Base-by-base conservation (phyloP, 2,113 vertebrate species). In the Callopanchax toddi region DNA sequence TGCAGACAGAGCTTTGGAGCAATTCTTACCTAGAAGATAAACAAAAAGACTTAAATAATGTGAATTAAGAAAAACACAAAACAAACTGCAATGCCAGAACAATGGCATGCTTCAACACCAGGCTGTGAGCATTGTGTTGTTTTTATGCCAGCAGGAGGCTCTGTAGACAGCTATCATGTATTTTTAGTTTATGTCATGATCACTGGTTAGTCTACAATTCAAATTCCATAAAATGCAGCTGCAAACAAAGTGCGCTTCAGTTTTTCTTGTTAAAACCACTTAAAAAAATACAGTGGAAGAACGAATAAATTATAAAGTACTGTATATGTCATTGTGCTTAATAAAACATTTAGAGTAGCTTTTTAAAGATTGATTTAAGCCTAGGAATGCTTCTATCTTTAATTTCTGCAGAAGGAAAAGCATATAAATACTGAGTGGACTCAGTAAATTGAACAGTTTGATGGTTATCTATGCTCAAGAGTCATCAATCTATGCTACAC, bases 1-100 rank as follows among this genome's bases (percentile, higher is more conserved):
- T 62, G 89, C 60, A 74, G 91, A 85, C 86, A 88, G 78, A 69
- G 86, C 74, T 0, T 48, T 79, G 26, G 87, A 92, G 81, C 85
- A 94, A 53, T 94, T 95, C 87, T 94, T 94, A 82, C 87, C 90
- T 95, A 84, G 71, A 66, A 88, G 58, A 82, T 86, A 88, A 84
- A 78, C 86, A 25, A 72, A 70, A 7, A 56, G 23, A 42, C 48
- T 42, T 53, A 54, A 68, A 56, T 15, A n/a, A 34, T 23, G 2
- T 23, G n/a, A 32, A n/a, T 44, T 40, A 23, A 53, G 3, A 66
- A 56, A 70, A 29, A 15, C 3, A 50, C 17, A 45, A 25, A 45
- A 49, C 15, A 3, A 3, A 44, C 36, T n/a, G 13, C 21, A 51
- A 12, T 29, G 18, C 43, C 36, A 57, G 34, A 29, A 20, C 50